Conservation (phyloP, 2,113 vertebrate species). For the Orthonyx spaldingii region DNA sequence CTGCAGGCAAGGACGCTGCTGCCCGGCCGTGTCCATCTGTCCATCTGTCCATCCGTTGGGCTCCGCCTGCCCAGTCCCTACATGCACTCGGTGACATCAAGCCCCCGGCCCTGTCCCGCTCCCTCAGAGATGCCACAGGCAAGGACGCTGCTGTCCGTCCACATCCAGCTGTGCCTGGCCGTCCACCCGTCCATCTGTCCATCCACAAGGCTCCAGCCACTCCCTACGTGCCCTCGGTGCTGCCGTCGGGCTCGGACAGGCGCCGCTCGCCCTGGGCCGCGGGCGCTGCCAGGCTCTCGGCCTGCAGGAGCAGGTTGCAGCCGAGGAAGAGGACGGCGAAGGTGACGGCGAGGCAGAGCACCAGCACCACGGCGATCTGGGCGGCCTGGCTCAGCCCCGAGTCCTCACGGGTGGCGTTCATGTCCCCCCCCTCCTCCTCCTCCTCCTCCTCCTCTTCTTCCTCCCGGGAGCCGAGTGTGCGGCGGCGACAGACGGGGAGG, state of each 20-base stretch:
- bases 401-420: neutral
- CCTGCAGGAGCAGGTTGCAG: conserved; percentile 88
- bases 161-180: accelerated
- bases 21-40: accelerated
- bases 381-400: conserved; percentile 61
- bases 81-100: neutral
- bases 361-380: conserved; percentile 87
- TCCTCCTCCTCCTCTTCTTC: neutral
- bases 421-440: neutral
- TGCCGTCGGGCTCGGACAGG: conserved; percentile 77
- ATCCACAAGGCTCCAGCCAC: accelerated
- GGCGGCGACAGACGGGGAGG: neutral
- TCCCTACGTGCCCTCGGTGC: conserved; percentile 69
- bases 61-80: neutral
- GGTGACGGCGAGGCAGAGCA: conserved; percentile 86
- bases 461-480: neutral
- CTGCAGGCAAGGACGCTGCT: neutral
- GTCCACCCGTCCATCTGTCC: neutral
- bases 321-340: conserved; percentile 89
- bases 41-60: neutral
- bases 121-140: neutral
- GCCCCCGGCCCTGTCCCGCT: accelerated
- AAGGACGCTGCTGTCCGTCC: neutral
- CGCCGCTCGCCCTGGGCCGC: conserved; percentile 70
- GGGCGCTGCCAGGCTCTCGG: conserved; percentile 84